Evolutionary conservation across 2,888 invertebrate genomes (phyloP), one percentile per base, ranked within the genome.

Genomic region (Arrhopalites spinosus): DNA sequence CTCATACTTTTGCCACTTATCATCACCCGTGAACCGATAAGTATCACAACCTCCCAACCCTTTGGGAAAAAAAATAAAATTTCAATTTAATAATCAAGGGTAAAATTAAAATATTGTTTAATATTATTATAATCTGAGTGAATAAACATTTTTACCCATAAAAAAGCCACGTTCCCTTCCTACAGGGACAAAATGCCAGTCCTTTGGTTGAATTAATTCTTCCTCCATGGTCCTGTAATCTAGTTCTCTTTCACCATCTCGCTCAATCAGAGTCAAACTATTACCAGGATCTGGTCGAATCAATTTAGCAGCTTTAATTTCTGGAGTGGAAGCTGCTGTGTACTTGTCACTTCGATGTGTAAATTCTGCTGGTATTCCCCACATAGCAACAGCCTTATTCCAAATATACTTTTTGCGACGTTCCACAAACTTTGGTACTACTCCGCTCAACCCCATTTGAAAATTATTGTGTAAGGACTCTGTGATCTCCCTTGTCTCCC

Each of bases 61-160:
- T 36, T 36, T 36, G n/a, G n/a, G n/a, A 45, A 45, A 45, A 45
- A 45, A 45, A 11, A 45, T 11, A 45, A 45, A 7, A 45, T 11
- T 11, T 45, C 15, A 45, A 11, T 45, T 11, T 15, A 45, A 45
- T 45, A 15, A 11, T 45, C 7, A 45, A 45, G 15, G 45, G 15
- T 11, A 11, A 45, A 15, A 11, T 45, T 11, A 15, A 45, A 45
- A 45, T 7, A 45, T 11, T 45, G 15, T 15, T n/a, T n/a, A n/a
- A n/a, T n/a, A n/a, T 11, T 45, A 45, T 45, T 11, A 45, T 45
- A 45, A 45, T 7, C 45, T 15, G 7, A 11, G 45, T 81, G 1
- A 73, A 66, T 0, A 81, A 74, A 3, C 61, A 85, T 1, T 89
- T 85, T 81, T 86, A 86, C 80, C 74, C 13, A 66, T 50, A 53